A percentile compares a stretch with the other conserved stretches of the same genome.
phyloP scores from a whole-genome alignment of 2,113 vertebrate species.

The Chinchilla lanigera region DNA sequence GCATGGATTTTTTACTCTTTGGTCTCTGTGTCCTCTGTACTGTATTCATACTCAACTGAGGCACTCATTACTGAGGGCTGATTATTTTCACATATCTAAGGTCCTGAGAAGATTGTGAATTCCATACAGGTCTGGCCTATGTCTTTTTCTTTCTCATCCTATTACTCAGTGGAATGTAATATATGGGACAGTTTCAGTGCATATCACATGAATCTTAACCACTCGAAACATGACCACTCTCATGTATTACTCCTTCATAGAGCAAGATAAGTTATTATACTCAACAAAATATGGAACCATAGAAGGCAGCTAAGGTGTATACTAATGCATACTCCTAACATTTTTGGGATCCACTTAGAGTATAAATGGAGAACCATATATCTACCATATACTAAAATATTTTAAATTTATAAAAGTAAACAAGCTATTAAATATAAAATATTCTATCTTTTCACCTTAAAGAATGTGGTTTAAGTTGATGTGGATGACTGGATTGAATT shows the following conservation, averaged over 20 bases:
- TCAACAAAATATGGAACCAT: conserved; percentile 35
- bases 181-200: background rate
- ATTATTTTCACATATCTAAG: background rate
- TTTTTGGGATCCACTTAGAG: background rate
- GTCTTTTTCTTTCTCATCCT: background rate
- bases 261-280: conserved; percentile 8
- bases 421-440: conserved; percentile 2
- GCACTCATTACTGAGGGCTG: background rate
- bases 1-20: background rate
- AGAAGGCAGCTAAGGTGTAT: background rate
- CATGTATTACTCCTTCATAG: background rate
- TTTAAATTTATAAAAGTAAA: conserved; percentile 26
- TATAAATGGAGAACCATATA: background rate
- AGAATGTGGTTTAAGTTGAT: conserved; percentile 1
- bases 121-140: background rate
- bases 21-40: background rate
- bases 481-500: background rate
- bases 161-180: background rate
- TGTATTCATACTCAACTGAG: background rate
- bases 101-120: background rate
- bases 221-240: background rate
- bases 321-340: background rate
- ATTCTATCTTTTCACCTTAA: background rate
- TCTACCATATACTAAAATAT: background rate
- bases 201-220: background rate